A percentile compares a stretch with the other conserved stretches of the same genome.
Conservation (phyloP, 2,113 vertebrate genomes). For the Oostethus manadensis region DNA sequence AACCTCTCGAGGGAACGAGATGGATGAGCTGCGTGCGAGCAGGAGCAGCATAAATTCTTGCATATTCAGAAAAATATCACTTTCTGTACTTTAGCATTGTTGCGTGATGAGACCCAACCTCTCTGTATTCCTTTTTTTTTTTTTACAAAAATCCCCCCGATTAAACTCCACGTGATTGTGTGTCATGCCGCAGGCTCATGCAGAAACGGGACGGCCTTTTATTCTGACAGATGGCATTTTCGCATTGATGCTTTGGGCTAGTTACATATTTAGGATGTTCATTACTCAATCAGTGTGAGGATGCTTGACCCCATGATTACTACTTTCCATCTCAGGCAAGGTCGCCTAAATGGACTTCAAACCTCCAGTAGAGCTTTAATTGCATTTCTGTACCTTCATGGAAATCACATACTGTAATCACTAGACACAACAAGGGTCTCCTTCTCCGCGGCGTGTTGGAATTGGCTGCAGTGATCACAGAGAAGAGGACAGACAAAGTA, state of each 20-base stretch:
- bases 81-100: neutral
- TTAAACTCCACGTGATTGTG: neutral
- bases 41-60: neutral
- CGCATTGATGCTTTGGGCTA: conserved; percentile 36
- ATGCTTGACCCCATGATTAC: conserved; percentile 54
- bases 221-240: conserved; percentile 46
- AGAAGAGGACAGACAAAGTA: conserved; percentile 8
- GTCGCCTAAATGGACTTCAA: conserved; percentile 56
- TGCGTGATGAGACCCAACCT: neutral
- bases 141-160: neutral
- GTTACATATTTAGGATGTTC: conserved; percentile 41
- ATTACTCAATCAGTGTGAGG: conserved; percentile 53
- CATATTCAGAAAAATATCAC: neutral
- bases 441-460: conserved; percentile 5
- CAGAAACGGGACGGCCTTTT: conserved; percentile 19
- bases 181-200: conserved; percentile 7
- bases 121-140: conserved; percentile 1
- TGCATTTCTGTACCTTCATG: conserved; percentile 59
- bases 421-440: conserved; percentile 1
- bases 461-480: conserved; percentile 10
- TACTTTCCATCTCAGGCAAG: conserved; percentile 42
- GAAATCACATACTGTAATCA: conserved; percentile 35
- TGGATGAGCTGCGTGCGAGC: neutral
- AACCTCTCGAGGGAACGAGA: too few relatives aligned
- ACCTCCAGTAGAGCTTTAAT: conserved; percentile 52